These are phyloP conservation scores for Iselma pallidipennis DNA, from an alignment of 2,888 invertebrate genomes.

Conservation along the genomic window DNA sequence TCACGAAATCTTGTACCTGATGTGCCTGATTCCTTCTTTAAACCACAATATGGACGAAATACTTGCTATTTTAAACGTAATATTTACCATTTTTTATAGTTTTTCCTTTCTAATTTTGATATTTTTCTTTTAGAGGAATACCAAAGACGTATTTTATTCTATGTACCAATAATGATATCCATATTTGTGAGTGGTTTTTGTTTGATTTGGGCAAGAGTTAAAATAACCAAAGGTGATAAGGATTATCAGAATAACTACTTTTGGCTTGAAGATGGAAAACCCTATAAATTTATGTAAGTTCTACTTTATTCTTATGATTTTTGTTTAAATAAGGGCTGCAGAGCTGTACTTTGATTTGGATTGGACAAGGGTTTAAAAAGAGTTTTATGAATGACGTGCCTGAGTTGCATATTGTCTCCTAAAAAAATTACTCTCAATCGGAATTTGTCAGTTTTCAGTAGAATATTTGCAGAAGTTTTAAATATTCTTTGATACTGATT, in stretches of 20 bases:
- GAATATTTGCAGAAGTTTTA: no score
- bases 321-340: no score
- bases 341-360: no score
- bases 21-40: constrained; percentile 42
- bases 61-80: constrained; percentile 45
- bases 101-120: background rate
- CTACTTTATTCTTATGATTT: background rate
- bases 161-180: constrained; percentile 34
- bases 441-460: no score
- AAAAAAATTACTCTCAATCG: no score
- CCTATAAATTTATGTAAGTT: constrained; percentile 41
- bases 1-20: constrained; percentile 36
- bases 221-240: constrained; percentile 21
- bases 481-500: no score
- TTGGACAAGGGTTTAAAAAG: no score
- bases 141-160: constrained; percentile 30
- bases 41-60: constrained; percentile 33
- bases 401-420: no score
- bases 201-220: constrained; percentile 22
- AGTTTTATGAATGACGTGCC: no score
- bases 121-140: constrained; percentile 25
- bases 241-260: constrained; percentile 21
- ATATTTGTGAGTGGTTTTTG: constrained; percentile 27
- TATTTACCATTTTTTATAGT: constrained; percentile 4
- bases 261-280: constrained; percentile 33